phyloP scores from a whole-genome alignment of 2,113 vertebrate genomes.

The Hippopotamus amphibius region DNA sequence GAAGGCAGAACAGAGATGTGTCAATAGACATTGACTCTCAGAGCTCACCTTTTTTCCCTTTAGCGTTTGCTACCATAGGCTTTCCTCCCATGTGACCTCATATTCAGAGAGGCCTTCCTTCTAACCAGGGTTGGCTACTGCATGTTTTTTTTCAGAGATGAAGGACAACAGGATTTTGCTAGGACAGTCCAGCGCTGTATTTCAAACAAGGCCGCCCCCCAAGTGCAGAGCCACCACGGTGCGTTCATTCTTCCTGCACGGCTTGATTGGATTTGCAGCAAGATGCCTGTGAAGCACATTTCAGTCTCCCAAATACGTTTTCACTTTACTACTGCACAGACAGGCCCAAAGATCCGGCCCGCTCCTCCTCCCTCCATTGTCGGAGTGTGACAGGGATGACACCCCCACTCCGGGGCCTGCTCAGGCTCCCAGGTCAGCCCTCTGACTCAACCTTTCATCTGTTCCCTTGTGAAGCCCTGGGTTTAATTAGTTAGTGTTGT shows the following conservation, averaged over 20 bases:
- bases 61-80: background rate
- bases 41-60: background rate
- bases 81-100: background rate
- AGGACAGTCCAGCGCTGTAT: background rate
- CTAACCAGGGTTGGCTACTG: background rate
- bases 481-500: background rate
- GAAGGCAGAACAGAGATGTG: background rate
- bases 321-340: background rate
- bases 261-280: background rate
- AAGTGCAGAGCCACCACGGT: background rate
- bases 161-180: conserved; percentile 52
- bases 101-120: background rate
- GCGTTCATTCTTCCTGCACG: background rate
- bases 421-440: background rate
- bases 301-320: background rate
- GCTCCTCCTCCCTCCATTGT: background rate
- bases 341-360: background rate
- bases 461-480: background rate
- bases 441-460: background rate
- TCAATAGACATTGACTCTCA: background rate
- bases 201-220: background rate
- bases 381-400: background rate
- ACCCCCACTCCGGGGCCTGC: background rate
- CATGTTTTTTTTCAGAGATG: background rate
- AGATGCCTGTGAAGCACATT: background rate